Conservation (phyloP, 2,797 vertebrate genomes). For the Tenualosa thibaudeaui region DNA sequence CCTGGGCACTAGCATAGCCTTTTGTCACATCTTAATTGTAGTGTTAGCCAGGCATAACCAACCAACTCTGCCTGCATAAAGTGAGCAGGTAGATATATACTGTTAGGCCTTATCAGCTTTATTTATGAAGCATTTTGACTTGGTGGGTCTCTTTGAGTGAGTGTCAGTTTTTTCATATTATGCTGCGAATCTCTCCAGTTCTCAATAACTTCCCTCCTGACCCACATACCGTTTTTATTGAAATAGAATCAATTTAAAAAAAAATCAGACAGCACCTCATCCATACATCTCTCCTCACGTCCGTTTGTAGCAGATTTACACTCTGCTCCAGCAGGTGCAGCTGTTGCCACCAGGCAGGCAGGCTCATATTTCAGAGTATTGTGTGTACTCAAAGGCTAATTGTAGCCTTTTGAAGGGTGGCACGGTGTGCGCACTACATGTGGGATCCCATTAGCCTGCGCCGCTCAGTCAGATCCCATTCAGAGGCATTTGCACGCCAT, state of each 20-base stretch:
- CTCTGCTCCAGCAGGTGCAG: slow-evolving; percentile 1
- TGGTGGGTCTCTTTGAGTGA: background rate
- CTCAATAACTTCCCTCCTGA: background rate
- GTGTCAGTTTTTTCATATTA: background rate
- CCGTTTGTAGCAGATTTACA: background rate
- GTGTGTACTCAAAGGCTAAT: slow-evolving; percentile 33
- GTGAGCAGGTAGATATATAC: background rate
- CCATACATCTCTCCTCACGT: background rate
- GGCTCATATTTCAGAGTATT: slow-evolving; percentile 19
- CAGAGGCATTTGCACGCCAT: slow-evolving; percentile 33
- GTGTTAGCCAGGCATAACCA: background rate
- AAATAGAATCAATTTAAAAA: background rate
- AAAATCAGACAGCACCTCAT: background rate
- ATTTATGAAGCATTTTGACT: background rate
- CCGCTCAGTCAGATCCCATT: slow-evolving; percentile 37
- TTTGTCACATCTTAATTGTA: background rate
- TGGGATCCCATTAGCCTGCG: slow-evolving; percentile 62
- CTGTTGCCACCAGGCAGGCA: background rate
- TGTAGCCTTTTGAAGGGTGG: slow-evolving; percentile 60
- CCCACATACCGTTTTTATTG: background rate
- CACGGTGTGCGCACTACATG: slow-evolving; percentile 63
- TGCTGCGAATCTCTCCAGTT: background rate
- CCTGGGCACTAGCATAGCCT: background rate
- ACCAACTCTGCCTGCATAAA: background rate
- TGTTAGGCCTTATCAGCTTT: background rate